Evolutionary conservation across 2,797 vertebrate genomes (phyloP), one percentile per base, ranked within the genome.

Genomic region (Austrolebias charrua): DNA sequence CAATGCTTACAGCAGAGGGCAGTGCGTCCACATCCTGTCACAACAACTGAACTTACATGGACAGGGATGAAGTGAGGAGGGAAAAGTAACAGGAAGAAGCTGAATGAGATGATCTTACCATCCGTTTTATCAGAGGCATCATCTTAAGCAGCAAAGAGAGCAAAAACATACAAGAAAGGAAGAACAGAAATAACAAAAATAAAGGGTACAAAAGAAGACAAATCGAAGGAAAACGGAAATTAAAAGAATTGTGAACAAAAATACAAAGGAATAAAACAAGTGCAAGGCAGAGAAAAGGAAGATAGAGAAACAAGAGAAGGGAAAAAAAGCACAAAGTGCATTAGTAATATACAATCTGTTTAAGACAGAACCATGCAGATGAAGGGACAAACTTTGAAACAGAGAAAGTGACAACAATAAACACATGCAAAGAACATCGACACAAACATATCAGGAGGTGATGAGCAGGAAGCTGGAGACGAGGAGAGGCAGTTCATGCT

Each of bases 101-200:
- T 76, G 87, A 84, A 50, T 67, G 87, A 86, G 90, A 89, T 89
- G 90, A 91, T 94, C 96, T 98, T 98, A 98, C 97, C 96, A 94
- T 98, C 97, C 91, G 91, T 92, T 94, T 97, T 97, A 95, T 98
- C 96, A 95, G 95, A 95, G 92, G 95, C 92, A 92, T 98, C 96
- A 95, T 97, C 96, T 98, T 96, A 94, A 93, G 93, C 88, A 91
- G 93, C 92, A 92, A 86, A 93, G 76, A 83, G 73, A 76, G 91
- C 92, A 33, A 57, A 51, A 52, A 55, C 24, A 59, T 20, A 50
- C 33, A 28, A 11, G 31, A 52, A 44, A 19, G 6, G 40, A 63
- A 53, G 47, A 50, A 45, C 73, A 33, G 52, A 66, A 76, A 73
- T 4, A 18, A 63, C 2, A 73, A 45, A 69, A 55, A 70, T 62